Conservation (phyloP, 2,113 vertebrate genomes). For the Microcebus lehilahytsara region DNA sequence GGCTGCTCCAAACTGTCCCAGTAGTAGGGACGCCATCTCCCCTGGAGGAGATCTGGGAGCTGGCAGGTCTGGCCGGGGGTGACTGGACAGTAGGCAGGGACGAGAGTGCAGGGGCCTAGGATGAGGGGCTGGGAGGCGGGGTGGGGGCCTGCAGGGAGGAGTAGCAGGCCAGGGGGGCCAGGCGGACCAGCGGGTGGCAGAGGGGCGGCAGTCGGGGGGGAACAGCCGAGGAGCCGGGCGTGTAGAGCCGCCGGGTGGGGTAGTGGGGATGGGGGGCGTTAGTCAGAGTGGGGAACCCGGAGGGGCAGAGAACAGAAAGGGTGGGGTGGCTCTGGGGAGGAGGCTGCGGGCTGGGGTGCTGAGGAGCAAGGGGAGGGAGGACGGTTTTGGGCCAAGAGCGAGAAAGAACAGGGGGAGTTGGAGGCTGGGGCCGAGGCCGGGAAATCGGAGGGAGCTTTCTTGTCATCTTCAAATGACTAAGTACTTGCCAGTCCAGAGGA, state of each 20-base stretch:
- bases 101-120: neutral
- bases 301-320: neutral
- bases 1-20: no score
- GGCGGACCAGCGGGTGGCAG: rapidly evolving
- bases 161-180: neutral
- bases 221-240: neutral
- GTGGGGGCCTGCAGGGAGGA: neutral
- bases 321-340: rapidly evolving
- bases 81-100: neutral
- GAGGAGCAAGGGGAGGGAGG: neutral
- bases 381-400: neutral
- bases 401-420: neutral
- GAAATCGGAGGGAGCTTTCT: neutral
- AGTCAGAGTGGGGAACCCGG: neutral
- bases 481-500: neutral
- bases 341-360: neutral
- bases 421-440: neutral
- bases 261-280: neutral
- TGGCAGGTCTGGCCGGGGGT: neutral
- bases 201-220: neutral
- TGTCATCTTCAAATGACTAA: neutral
- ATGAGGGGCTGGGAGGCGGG: neutral
- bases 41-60: neutral
- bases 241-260: neutral
- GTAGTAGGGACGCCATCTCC: neutral